Base-by-base conservation (phyloP, 2,113 vertebrate species). In the Microcebus jonahi region DNA sequence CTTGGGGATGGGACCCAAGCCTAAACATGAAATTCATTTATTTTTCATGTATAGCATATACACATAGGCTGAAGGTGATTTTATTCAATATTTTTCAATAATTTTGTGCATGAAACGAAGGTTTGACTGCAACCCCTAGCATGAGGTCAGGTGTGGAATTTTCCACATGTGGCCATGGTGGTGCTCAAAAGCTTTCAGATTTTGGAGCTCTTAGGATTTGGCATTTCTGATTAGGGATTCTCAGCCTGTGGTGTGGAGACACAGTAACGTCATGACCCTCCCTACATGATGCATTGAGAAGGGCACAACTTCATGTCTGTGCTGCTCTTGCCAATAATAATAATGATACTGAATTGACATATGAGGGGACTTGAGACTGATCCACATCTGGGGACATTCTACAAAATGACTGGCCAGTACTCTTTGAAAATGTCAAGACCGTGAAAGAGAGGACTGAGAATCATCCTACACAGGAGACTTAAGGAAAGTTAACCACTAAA, bases 381-480 rank as follows among this genome's bases (percentile, higher is more conserved):
- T 14, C 29, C 75, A 65, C 1, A 23, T 53, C 83, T 53, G 53
- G 68, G 29, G 36, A 45, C 11, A 8, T 57, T 48, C 59, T 67
- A 20, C 11, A 65, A 95, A 93, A 67, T 18, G 59, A 57, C 21
- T 31, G 21, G 34, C 3, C 3, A 39, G n/a, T 15, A 53, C n/a
- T 27, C 71, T 45, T 57, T 0, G 15, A 17, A 67, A 80, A 57
- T 29, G 27, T 48, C 67, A 29, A 59, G 57, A 39, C 61, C 31
- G 29, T 2, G 27, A 67, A 73, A 80, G 73, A 79, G 68, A 4
- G 29, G 70, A 57, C 20, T 17, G 45, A 50, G 88, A 63, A 29
- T 25, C 12, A 4, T 48, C 39, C 0, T 18, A 65, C 53, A 18
- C 2, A 0, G 27, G 31, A 59, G 48, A 2, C 13, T 14, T 13